Conservation (phyloP, 2,888 invertebrate species). For the Acleris emargana region DNA sequence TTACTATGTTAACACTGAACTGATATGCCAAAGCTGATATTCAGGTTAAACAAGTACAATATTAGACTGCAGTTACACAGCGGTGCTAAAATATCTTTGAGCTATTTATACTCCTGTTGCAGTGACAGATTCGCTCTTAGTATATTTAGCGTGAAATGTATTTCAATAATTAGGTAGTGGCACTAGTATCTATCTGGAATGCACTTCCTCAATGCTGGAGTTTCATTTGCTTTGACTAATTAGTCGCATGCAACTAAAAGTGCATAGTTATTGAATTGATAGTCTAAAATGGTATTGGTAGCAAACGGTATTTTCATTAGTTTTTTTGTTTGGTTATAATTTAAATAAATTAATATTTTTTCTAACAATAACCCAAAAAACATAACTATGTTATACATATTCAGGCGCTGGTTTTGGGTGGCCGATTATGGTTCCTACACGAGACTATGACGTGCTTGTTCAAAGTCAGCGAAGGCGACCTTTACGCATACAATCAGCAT, state of each 20-base stretch:
- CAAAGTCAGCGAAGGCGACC: too few species aligned
- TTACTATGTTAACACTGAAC: background rate
- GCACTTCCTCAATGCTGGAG: constrained; percentile 9
- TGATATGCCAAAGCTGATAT: background rate
- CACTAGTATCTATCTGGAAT: constrained; percentile 21
- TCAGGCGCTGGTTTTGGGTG: too few species aligned
- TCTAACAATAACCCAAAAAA: too few species aligned
- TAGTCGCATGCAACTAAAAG: background rate
- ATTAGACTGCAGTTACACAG: constrained; percentile 14
- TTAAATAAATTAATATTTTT: too few species aligned
- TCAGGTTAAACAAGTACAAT: constrained; percentile 6
- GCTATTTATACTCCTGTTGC: constrained; percentile 55
- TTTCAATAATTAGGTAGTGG: constrained; percentile 43
- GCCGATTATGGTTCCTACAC: too few species aligned
- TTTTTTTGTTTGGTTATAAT: too few species aligned
- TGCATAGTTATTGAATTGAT: too few species aligned
- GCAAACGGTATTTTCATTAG: too few species aligned
- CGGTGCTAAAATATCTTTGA: constrained; percentile 47
- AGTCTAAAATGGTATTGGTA: too few species aligned
- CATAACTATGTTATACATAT: too few species aligned
- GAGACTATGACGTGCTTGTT: too few species aligned
- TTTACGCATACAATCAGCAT: too few species aligned
- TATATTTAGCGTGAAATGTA: constrained; percentile 51
- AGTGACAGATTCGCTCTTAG: constrained; percentile 56
- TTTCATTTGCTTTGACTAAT: constrained; percentile 3